Evolutionary conservation across 2,113 vertebrate species (phyloP).

Genomic region (Camelus bactrianus): DNA sequence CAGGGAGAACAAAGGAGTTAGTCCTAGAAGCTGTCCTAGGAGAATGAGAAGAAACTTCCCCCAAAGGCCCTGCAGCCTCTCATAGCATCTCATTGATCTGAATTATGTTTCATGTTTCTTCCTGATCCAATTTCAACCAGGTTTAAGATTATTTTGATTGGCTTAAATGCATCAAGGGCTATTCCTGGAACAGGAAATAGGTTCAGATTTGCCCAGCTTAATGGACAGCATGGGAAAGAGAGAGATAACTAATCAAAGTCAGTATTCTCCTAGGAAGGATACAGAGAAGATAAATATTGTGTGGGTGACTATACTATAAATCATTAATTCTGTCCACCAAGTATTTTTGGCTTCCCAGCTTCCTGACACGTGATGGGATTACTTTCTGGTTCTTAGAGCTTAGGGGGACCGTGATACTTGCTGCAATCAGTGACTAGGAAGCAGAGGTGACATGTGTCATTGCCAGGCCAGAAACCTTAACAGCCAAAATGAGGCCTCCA

Average conservation of each 20-base stretch:
- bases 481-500: background rate
- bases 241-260: background rate
- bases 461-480: background rate
- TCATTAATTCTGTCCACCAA: background rate
- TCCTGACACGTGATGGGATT: background rate
- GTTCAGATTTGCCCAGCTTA: background rate
- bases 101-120: background rate
- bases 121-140: background rate
- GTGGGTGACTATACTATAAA: background rate
- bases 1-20: background rate
- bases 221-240: background rate
- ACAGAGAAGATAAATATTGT: background rate
- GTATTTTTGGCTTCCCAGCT: background rate
- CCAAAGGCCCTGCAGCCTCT: background rate
- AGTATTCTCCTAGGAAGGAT: background rate
- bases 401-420: background rate
- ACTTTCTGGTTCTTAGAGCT: background rate
- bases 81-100: background rate
- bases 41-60: conserved; percentile 27
- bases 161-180: background rate
- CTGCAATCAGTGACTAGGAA: background rate
- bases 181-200: background rate
- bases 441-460: background rate
- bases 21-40: background rate
- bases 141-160: background rate